Evolutionary conservation across 1,140 invertebrate species (phyloP).

Genomic region (Nilaparvata lugens): DNA sequence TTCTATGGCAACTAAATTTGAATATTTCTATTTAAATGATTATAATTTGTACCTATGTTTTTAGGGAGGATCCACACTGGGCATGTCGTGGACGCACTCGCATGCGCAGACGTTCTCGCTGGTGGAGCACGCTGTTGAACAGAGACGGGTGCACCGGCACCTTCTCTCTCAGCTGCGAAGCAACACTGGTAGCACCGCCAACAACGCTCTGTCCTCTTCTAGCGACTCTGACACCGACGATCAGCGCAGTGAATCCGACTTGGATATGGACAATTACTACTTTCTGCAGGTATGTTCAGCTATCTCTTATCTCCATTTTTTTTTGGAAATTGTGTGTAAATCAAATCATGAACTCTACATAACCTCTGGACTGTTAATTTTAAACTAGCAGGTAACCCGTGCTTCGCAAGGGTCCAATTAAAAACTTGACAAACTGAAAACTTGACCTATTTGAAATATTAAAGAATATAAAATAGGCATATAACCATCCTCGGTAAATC

Average conservation of each 20-base stretch:
- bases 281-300: slow-evolving; percentile 52
- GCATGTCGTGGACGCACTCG: slow-evolving; percentile 84
- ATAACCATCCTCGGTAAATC: no score
- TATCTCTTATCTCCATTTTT: no score
- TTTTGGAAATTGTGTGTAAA: no score
- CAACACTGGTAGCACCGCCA: slow-evolving; percentile 37
- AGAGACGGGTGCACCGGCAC: slow-evolving; percentile 72
- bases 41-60: slow-evolving; percentile 2
- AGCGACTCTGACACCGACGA: slow-evolving; percentile 69
- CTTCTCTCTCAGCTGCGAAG: slow-evolving; percentile 67
- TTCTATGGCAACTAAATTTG: no score
- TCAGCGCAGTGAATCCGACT: slow-evolving; percentile 69
- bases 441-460: no score
- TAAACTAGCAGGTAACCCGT: no score
- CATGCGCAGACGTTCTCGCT: slow-evolving; percentile 67
- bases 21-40: no score
- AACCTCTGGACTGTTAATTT: no score
- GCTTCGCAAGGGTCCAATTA: no score
- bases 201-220: slow-evolving; percentile 37
- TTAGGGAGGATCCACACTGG: slow-evolving; percentile 85
- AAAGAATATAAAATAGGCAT: no score
- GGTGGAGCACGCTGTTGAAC: slow-evolving; percentile 76
- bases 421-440: no score
- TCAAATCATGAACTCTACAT: no score
- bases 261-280: slow-evolving; percentile 87